Evolutionary conservation across 1,140 invertebrate species (phyloP).

Genomic region (Brachionus paranguensis): DNA sequence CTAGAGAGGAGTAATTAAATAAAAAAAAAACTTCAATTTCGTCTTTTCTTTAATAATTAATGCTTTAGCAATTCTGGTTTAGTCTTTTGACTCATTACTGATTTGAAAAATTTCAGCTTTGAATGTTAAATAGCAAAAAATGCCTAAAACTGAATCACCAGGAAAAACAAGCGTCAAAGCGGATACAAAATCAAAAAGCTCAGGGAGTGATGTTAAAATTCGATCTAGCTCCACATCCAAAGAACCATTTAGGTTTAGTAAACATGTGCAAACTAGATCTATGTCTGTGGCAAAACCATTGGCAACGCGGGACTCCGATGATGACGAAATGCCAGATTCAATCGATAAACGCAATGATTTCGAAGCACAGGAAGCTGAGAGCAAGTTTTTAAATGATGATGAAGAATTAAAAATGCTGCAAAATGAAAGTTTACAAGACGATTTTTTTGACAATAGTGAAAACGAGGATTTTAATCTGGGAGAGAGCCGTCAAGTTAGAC

Average conservation of each 20-base stretch:
- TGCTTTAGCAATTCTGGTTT: background rate
- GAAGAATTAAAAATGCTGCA: background rate
- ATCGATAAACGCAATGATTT: background rate
- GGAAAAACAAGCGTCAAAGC: background rate
- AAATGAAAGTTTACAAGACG: background rate
- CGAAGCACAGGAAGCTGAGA: background rate
- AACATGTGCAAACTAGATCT: background rate
- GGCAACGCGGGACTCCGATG: background rate
- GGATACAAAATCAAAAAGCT: background rate
- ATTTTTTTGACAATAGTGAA: background rate
- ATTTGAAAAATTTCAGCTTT: background rate
- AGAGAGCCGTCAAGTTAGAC: background rate
- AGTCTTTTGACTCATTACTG: background rate
- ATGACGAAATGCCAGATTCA: background rate
- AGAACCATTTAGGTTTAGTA: slow-evolving; percentile 23
- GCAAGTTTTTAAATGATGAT: background rate
- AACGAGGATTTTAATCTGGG: background rate
- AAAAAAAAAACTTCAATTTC: background rate
- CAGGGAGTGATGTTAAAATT: background rate
- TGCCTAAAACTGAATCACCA: background rate
- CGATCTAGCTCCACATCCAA: slow-evolving; percentile 2
- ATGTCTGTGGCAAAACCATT: slow-evolving; percentile 5
- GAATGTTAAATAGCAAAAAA: background rate
- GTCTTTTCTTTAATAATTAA: background rate
- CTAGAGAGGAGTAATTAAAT: background rate